Evolutionary conservation across 2,113 vertebrate genomes (phyloP).

Genomic region (Heliornis fulica): DNA sequence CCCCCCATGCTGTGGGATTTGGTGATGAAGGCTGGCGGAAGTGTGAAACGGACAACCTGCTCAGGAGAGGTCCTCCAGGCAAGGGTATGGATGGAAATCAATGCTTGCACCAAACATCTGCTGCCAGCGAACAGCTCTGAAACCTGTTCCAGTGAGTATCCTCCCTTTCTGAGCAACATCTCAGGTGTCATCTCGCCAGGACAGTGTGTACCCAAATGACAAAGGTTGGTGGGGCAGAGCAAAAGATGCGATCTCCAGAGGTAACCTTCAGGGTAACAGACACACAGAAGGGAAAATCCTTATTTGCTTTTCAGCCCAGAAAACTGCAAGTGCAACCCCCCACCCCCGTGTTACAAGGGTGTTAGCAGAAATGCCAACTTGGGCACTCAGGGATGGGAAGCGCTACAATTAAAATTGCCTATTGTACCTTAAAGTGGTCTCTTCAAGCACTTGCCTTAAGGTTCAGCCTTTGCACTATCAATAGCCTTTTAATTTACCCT

Average conservation of each 20-base stretch:
- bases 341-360: neutral
- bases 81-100: accelerated
- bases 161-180: neutral
- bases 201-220: neutral
- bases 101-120: neutral
- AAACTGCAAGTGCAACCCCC: too few species aligned
- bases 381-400: neutral
- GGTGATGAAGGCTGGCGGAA: neutral
- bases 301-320: neutral
- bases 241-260: neutral
- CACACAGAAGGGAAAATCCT: neutral
- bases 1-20: neutral
- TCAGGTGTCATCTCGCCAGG: neutral
- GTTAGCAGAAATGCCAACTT: neutral
- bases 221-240: neutral
- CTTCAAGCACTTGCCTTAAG: neutral
- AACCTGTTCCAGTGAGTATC: neutral
- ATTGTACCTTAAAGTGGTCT: neutral
- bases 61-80: neutral
- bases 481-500: neutral
- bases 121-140: neutral
- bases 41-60: neutral
- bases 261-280: neutral
- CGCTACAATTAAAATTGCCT: neutral
- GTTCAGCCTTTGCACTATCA: neutral